phyloP scores from a whole-genome alignment of 2,113 vertebrate genomes.

The Hipposideros armiger region DNA sequence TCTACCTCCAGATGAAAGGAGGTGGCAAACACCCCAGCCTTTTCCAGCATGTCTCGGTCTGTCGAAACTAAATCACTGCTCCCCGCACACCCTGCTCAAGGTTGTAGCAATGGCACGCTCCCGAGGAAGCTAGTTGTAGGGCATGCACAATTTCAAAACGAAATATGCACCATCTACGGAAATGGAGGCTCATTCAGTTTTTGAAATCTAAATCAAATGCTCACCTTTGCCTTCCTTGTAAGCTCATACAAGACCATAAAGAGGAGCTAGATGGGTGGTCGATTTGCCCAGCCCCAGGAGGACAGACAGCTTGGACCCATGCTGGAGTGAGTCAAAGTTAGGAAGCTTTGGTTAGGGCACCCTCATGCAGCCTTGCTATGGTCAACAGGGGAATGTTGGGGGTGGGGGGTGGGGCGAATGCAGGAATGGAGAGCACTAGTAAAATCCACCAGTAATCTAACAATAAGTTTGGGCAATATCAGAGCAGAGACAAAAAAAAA shows the following conservation, averaged over 20 bases:
- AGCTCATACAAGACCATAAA: background rate
- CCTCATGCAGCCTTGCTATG: background rate
- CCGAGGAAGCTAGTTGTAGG: background rate
- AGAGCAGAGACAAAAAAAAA: background rate
- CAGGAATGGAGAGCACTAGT: background rate
- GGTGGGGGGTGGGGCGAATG: too few relatives aligned
- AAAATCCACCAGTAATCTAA: background rate
- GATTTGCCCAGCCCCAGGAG: background rate
- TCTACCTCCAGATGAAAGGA: slow-evolving; percentile 46
- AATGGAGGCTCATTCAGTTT: background rate
- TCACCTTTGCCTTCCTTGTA: background rate
- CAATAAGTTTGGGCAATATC: accelerated
- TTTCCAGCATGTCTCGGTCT: background rate
- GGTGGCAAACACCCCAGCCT: background rate
- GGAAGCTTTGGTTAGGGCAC: background rate
- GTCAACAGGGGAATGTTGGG: background rate
- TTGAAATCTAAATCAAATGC: background rate
- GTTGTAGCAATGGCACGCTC: background rate
- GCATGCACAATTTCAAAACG: background rate
- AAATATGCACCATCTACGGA: background rate
- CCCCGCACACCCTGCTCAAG: background rate
- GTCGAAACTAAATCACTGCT: background rate
- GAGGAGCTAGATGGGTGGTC: background rate
- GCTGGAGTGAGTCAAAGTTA: background rate
- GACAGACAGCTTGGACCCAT: background rate